phyloP scores from a whole-genome alignment of 2,113 vertebrate genomes.

The Malurus alboscapulatus region DNA sequence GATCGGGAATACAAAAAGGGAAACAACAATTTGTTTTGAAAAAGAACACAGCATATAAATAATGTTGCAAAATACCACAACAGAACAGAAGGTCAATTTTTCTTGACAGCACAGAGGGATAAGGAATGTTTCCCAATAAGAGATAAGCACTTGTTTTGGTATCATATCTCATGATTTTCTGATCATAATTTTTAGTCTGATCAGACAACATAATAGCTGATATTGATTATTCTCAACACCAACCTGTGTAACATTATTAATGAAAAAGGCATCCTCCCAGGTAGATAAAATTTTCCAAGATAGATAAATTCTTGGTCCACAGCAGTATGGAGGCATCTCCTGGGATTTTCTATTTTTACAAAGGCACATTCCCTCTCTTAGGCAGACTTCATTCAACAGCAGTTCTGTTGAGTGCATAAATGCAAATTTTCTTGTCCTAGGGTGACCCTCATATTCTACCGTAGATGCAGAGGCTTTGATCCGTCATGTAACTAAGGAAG shows the following conservation, averaged over 20 bases:
- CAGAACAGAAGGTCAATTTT: neutral
- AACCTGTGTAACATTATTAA: neutral
- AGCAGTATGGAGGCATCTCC: neutral
- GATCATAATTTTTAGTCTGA: neutral
- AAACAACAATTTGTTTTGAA: neutral
- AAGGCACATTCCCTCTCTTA: neutral
- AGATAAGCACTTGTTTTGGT: neutral
- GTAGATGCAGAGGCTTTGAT: neutral
- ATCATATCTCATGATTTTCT: neutral
- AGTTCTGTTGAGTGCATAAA: neutral
- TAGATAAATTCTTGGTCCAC: neutral
- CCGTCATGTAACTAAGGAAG: neutral
- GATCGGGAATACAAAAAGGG: fast-evolving
- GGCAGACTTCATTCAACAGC: neutral
- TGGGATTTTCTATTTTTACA: neutral
- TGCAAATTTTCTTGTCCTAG: neutral
- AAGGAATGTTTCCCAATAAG: neutral
- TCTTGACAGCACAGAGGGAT: neutral
- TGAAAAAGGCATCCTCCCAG: neutral
- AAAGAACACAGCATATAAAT: neutral
- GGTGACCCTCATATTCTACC: neutral
- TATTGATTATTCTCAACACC: neutral
- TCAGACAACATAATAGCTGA: neutral
- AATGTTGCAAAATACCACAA: neutral
- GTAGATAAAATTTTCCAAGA: neutral